These are phyloP conservation scores for Macrobrachium rosenbergii DNA, from an alignment of 1,140 invertebrate genomes.

Conservation along the genomic window DNA sequence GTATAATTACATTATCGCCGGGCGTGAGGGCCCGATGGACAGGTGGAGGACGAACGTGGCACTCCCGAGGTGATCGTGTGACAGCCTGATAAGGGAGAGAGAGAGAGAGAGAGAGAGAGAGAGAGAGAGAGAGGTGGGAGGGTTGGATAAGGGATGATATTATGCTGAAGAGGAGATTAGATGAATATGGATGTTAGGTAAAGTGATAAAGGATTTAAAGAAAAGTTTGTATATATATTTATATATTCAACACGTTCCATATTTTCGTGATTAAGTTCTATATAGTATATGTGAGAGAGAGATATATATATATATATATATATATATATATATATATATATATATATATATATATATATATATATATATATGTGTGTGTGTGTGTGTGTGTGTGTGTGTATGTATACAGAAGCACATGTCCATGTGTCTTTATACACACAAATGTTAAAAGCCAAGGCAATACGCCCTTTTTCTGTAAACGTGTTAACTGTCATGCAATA, in stretches of 20 bases:
- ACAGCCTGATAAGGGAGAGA: background rate
- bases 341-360: background rate
- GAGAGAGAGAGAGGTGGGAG: background rate
- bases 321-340: constrained; percentile 16
- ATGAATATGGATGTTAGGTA: background rate
- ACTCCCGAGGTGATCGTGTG: background rate
- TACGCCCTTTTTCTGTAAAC: background rate
- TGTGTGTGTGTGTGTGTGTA: background rate
- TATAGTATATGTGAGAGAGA: too few species aligned
- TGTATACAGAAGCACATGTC: background rate
- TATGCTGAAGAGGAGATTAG: background rate
- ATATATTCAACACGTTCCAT: too few species aligned
- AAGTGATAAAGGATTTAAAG: background rate
- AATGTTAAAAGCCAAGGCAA: background rate
- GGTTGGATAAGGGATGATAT: background rate
- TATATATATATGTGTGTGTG: background rate
- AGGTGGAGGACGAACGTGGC: background rate
- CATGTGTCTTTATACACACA: background rate
- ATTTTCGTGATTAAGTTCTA: too few species aligned
- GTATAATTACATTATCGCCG: constrained; percentile 32
- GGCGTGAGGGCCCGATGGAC: background rate
- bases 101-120: background rate
- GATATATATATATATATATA: background rate
- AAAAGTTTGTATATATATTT: too few species aligned
- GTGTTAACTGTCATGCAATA: too few species aligned